Conservation (phyloP, 2,888 invertebrate species). For the Idaea straminata region DNA sequence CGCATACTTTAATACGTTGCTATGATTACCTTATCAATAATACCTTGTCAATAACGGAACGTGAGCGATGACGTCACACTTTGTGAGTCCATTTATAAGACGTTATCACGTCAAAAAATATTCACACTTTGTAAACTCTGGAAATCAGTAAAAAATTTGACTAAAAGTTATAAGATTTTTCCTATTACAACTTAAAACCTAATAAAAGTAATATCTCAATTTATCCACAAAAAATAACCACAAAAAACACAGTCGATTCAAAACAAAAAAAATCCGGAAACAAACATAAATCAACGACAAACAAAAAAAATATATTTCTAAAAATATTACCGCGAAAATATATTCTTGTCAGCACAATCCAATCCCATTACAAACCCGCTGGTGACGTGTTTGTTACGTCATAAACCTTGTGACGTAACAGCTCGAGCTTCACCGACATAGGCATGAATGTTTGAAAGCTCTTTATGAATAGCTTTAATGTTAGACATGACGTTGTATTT, state of each 20-base stretch:
- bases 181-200: no score
- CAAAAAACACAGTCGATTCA: neutral
- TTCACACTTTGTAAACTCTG: no score
- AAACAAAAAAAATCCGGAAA: neutral
- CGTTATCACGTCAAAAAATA: no score
- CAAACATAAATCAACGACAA: neutral
- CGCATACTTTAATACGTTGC: no score
- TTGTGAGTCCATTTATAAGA: no score
- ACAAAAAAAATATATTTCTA: neutral
- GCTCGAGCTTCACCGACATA: neutral
- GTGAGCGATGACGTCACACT: no score
- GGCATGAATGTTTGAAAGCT: neutral
- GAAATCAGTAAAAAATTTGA: no score
- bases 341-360: constrained; percentile 16
- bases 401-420: neutral
- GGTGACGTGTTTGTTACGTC: neutral
- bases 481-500: neutral
- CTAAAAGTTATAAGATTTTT: no score
- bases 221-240: neutral
- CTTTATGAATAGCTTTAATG: neutral
- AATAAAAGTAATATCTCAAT: neutral
- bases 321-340: neutral
- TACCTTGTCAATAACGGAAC: no score
- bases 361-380: constrained; percentile 6
- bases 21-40: no score